Base-by-base conservation (phyloP, 2,113 vertebrate species). In the Nerophis lumbriciformis region DNA sequence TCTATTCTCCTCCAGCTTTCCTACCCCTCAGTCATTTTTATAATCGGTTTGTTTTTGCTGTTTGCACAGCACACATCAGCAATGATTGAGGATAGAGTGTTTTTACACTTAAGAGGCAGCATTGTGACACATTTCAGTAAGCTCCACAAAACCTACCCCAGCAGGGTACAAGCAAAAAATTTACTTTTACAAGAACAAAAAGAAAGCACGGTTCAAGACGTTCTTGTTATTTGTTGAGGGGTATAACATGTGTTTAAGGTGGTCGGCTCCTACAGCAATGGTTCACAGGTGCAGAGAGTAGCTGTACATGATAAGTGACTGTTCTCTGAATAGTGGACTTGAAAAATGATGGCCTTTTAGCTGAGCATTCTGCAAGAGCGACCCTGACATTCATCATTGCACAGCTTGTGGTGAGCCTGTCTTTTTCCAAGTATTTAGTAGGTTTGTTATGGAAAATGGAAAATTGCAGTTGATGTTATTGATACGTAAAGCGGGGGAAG, bases 81-180 rank as follows among this genome's bases (percentile, higher is more conserved):
- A 6, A 8, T 72, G 81, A 84, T 69, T 71, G 80, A 84, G 73
- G 77, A 81, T 72, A 57, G 57, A 54, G 60, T 61, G 71, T 81
- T 87, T 77, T 72, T 68, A 56, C 73, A 28, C 63, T 0, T 5
- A 50, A 21, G 15, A 61, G 52, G 65, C 65, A 65, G 68, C 71
- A 61, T 57, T 60, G 38, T 63, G 63, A 74, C 66, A 73, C 78
- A 76, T 76, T 75, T 71, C 55, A 71, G 51, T 78, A 59, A 48
- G 68, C 77, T 80, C 78, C 74, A 88, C 88, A 76, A 88, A 90
- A 90, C 80, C 88, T 7, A 61, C 66, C 65, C 56, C 62, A 68
- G 73, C 72, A 49, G 28, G 59, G 42, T 38, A 63, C 63, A 82
- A 63, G 61, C 68, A 69, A 68, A 65, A 39, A 76, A 78, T 76